phyloP scores from a whole-genome alignment of 37 sponge, comb jelly and placozoan genomes.

The Bolinopsis microptera region DNA sequence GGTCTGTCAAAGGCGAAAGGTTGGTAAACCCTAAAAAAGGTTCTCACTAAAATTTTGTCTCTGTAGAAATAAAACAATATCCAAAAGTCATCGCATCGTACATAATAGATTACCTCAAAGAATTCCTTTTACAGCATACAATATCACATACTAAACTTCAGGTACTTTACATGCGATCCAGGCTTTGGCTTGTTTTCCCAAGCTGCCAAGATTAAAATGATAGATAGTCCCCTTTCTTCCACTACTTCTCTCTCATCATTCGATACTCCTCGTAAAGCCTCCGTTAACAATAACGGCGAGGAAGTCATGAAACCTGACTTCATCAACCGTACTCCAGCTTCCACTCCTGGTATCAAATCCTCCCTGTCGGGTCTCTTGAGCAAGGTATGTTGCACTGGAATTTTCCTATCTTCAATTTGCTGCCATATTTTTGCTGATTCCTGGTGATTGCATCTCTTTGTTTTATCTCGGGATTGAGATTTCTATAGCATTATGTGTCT shows the following conservation, averaged over 20 bases:
- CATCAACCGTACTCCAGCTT: conserved; percentile 2
- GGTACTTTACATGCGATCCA: conserved; percentile 60
- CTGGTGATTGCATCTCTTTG: neutral
- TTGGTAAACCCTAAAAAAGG: neutral
- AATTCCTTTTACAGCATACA: too few relatives aligned
- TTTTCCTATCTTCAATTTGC: too few relatives aligned
- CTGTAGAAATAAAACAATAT: too few relatives aligned
- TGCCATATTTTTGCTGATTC: neutral
- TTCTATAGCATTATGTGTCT: neutral
- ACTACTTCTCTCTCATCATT: conserved; percentile 18
- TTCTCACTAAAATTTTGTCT: too few relatives aligned
- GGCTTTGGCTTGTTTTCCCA: conserved; percentile 49
- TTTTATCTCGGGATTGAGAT: neutral
- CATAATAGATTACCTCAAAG: too few relatives aligned
- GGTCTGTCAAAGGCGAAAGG: conserved; percentile 78
- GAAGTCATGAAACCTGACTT: conserved; percentile 64
- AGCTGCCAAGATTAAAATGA: conserved; percentile 59
- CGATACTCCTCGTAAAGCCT: conserved; percentile 24
- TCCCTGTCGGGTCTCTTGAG: conserved; percentile 45
- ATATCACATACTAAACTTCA: too few relatives aligned
- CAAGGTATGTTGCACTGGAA: conserved; percentile 34
- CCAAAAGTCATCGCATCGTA: too few relatives aligned
- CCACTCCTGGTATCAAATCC: conserved; percentile 9
- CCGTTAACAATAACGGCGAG: neutral
- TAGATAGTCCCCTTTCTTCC: conserved; percentile 13